Evolutionary conservation across 2,888 invertebrate species (phyloP).

Genomic region (Hoplodrina ambigua): DNA sequence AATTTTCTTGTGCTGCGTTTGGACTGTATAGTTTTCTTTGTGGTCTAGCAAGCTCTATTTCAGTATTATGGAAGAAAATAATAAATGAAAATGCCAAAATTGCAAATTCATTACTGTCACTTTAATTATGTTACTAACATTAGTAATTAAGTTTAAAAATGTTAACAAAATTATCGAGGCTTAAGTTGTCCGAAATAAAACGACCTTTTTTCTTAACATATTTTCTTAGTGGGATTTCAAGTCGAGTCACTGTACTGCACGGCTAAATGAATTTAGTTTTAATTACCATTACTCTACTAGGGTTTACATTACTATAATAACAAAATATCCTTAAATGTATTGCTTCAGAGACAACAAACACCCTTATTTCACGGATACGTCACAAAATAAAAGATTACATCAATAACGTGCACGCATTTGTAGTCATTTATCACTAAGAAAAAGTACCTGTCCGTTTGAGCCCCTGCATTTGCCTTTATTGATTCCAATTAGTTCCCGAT

Average conservation of each 20-base stretch:
- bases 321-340: not conserved
- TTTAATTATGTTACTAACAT: too few species aligned
- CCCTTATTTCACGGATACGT: conserved; percentile 22
- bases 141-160: too few species aligned
- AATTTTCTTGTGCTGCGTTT: conserved; percentile 72
- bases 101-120: too few species aligned
- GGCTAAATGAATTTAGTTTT: not conserved
- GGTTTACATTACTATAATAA: not conserved
- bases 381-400: conserved; percentile 51
- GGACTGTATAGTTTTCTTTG: conserved; percentile 21
- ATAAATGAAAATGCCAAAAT: too few species aligned
- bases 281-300: not conserved
- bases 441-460: conserved; percentile 56
- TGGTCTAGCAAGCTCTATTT: not conserved
- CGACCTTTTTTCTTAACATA: too few species aligned
- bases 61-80: too few species aligned
- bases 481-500: conserved; percentile 63
- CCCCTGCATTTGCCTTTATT: conserved; percentile 60
- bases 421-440: conserved; percentile 58
- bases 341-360: conserved; percentile 10
- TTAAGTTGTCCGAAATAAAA: too few species aligned
- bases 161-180: too few species aligned
- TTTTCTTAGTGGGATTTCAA: too few species aligned
- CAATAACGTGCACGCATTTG: conserved; percentile 47
- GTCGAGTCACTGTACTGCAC: not conserved